Percentiles rank a stretch among this genome's conserved stretches.
Conservation (phyloP, 2,113 vertebrate genomes). For the Mustela lutreola region DNA sequence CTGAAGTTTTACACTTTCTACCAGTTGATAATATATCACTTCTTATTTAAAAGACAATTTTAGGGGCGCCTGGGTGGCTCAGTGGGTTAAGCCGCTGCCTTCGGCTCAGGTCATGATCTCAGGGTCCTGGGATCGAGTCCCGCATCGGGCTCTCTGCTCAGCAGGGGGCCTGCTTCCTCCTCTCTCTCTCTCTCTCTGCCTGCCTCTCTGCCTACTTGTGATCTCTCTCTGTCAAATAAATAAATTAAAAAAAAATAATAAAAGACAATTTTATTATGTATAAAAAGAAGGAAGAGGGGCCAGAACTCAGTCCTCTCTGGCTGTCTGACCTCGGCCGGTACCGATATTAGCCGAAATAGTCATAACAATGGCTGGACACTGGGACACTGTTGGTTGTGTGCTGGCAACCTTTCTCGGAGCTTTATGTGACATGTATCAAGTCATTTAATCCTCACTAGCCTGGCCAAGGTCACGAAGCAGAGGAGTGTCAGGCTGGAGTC, state of each 20-base stretch:
- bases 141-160: too few species aligned
- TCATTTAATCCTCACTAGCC: neutral
- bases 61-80: neutral
- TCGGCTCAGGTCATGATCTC: too few species aligned
- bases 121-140: too few species aligned
- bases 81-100: too few species aligned
- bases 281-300: neutral
- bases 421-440: neutral
- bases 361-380: neutral
- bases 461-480: neutral
- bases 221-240: too few species aligned
- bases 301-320: neutral
- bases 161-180: too few species aligned
- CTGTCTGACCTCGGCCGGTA: neutral
- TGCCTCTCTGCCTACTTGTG: too few species aligned
- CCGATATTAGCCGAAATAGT: neutral
- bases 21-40: neutral
- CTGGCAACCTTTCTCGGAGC: neutral
- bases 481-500: neutral
- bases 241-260: neutral
- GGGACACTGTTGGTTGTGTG: accelerated
- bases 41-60: slow-evolving; percentile 23
- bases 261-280: neutral
- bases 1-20: slow-evolving; percentile 10
- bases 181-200: too few species aligned